These are phyloP conservation scores for Amphiprion percula DNA, from an alignment of 2,113 vertebrate species.

Conservation along the genomic window DNA sequence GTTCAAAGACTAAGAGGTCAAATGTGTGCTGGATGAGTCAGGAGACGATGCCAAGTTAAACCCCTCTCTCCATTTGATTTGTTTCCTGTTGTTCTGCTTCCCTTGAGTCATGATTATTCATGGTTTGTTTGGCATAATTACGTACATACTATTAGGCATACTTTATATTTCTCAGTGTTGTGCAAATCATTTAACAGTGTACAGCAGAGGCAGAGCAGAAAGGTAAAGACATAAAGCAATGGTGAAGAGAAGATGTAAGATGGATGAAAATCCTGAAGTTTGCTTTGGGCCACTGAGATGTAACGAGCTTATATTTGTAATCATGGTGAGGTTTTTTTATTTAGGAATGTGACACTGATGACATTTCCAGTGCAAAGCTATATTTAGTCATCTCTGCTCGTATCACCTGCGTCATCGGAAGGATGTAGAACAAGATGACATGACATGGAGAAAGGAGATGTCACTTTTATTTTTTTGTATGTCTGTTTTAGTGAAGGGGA, in stretches of 20 bases:
- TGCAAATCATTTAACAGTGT: neutral
- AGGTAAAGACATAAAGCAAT: neutral
- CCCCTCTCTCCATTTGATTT: neutral
- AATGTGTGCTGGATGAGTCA: neutral
- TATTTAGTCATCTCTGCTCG: slow-evolving; percentile 57
- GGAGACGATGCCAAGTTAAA: neutral
- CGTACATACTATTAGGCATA: neutral
- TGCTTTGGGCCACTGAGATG: neutral
- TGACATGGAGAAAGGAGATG: slow-evolving; percentile 61
- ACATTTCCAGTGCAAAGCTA: slow-evolving; percentile 64
- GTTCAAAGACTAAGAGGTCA: slow-evolving; percentile 1
- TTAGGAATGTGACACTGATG: slow-evolving; percentile 50
- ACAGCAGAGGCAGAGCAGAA: neutral
- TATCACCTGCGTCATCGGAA: slow-evolving; percentile 60
- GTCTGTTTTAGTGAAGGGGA: neutral
- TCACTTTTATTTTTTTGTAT: slow-evolving; percentile 47
- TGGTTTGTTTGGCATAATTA: slow-evolving; percentile 14
- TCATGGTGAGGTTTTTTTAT: slow-evolving; percentile 28
- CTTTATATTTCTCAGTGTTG: neutral
- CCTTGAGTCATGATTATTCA: slow-evolving; percentile 7
- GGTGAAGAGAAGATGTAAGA: neutral
- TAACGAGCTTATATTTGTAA: slow-evolving; percentile 16
- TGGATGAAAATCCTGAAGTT: slow-evolving; percentile 7
- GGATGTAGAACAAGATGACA: slow-evolving; percentile 67
- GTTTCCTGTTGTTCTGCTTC: slow-evolving; percentile 1